phyloP scores from a whole-genome alignment of 2,113 vertebrate genomes.

The Felis chaus region DNA sequence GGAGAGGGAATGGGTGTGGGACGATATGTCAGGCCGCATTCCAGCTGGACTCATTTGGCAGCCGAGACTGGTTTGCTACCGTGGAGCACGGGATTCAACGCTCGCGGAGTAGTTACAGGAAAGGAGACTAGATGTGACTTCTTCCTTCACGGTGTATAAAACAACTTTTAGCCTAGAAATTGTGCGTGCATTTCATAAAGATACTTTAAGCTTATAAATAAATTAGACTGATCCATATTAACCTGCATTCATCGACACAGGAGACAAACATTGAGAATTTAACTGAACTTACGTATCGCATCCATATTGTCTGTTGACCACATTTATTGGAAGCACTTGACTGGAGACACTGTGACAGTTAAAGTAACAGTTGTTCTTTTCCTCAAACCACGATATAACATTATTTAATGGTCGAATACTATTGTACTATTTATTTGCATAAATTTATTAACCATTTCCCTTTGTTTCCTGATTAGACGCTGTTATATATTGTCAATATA shows the following conservation, averaged over 20 bases:
- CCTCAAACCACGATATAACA: neutral
- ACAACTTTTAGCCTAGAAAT: neutral
- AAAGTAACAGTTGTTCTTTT: neutral
- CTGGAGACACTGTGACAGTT: neutral
- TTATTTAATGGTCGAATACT: neutral
- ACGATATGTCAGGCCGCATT: accelerated
- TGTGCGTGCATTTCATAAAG: neutral
- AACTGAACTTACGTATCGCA: neutral
- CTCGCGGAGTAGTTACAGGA: accelerated
- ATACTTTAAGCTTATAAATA: neutral
- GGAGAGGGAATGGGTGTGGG: neutral
- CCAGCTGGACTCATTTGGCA: neutral
- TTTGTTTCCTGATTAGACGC: neutral
- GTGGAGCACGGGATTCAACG: accelerated
- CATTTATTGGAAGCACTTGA: neutral
- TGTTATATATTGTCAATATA: neutral
- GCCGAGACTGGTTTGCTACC: neutral
- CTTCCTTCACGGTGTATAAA: neutral
- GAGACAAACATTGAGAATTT: neutral
- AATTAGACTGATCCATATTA: neutral
- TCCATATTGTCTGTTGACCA: neutral
- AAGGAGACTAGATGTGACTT: neutral
- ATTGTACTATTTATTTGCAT: neutral
- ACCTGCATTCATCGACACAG: neutral
- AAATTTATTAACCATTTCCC: neutral